Percentiles rank a stretch among this genome's conserved stretches.
Conservation (phyloP, 1,140 invertebrate species). For the Pseudomyrmex pallidus region DNA sequence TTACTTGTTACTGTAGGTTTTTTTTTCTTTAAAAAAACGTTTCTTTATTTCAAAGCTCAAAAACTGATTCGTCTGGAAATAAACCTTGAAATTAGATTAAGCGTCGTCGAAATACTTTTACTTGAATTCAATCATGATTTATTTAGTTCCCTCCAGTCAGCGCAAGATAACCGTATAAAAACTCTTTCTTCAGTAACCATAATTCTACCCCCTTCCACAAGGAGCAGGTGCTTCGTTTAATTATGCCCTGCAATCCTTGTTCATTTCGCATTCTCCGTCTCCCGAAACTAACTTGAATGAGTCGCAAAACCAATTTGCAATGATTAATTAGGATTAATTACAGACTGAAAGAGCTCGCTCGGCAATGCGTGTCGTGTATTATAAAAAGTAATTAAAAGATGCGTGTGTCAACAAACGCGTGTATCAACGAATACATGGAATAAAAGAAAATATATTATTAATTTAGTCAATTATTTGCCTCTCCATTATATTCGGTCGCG, state of each 20-base stretch:
- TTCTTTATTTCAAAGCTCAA: not conserved
- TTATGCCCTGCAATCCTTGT: conserved; percentile 52
- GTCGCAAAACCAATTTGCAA: conserved; percentile 41
- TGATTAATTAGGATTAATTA: conserved; percentile 43
- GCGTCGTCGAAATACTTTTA: conserved; percentile 13
- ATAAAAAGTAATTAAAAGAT: conserved; percentile 29
- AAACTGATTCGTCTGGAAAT: not conserved
- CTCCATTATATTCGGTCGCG: not conserved
- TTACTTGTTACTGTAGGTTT: too few relatives aligned
- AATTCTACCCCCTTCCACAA: conserved; percentile 28
- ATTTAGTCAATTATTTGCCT: conserved; percentile 9
- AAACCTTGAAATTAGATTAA: not conserved
- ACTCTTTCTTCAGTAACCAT: conserved; percentile 30
- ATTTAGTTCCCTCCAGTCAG: conserved; percentile 4
- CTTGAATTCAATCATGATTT: conserved; percentile 42
- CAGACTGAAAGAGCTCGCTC: not conserved
- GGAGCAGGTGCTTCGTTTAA: conserved; percentile 57
- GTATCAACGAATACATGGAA: not conserved
- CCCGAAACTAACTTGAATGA: conserved; percentile 37
- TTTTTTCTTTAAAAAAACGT: not conserved
- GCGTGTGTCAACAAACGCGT: not conserved
- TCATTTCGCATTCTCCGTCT: conserved; percentile 30
- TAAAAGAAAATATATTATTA: conserved; percentile 5
- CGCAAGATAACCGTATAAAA: conserved; percentile 38
- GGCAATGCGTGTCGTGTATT: not conserved